Evolutionary conservation across 1,140 invertebrate genomes (phyloP), one percentile per base, ranked within the genome.

Genomic region (Goniozus legneri): DNA sequence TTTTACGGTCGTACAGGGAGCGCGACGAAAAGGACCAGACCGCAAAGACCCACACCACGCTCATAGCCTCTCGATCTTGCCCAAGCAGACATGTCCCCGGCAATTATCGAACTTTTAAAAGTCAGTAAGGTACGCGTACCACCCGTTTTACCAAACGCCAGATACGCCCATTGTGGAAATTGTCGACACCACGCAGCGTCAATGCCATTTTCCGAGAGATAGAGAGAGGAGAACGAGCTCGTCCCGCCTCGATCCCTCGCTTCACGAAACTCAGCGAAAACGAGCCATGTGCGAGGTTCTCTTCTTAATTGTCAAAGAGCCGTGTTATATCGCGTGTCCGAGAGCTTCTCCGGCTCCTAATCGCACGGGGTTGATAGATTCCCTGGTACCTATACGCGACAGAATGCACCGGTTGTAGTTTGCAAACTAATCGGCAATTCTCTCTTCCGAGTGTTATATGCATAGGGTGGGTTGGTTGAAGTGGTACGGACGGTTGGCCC

Each of bases 91-190:
- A 64, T 72, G 69, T 71, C 67, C 66, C 56, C 65, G 57, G 63
- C 67, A 74, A 75, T 75, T 75, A 75, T 62, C 58, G 57, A 69
- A 70, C 69, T 73, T 71, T 73, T 72, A 71, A n/a, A 69, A 73
- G 56, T 64, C 60, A 52, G 54, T 68, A 65, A 68, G 59, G 50
- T 44, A 49, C 38, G 49, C 45, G 45, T 46, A 43, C 44, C 47
- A 43, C 42, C 48, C 56, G 49, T 60, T n/a, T n/a, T 61, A 59
- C 18, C 47, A 42, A 54, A 44, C 46, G 41, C 47, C 46, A 56
- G 56, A 52, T 47, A 48, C 42, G 45, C 53, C 47, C 50, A 46
- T 58, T 56, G 41, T 49, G 42, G 51, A 27, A 54, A 54, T 47
- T 42, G 27, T 51, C 31, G 44, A 27, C 38, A 30, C 40, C 35